phyloP scores from a whole-genome alignment of 2,888 invertebrate genomes.

The Anthophora plumipes region DNA sequence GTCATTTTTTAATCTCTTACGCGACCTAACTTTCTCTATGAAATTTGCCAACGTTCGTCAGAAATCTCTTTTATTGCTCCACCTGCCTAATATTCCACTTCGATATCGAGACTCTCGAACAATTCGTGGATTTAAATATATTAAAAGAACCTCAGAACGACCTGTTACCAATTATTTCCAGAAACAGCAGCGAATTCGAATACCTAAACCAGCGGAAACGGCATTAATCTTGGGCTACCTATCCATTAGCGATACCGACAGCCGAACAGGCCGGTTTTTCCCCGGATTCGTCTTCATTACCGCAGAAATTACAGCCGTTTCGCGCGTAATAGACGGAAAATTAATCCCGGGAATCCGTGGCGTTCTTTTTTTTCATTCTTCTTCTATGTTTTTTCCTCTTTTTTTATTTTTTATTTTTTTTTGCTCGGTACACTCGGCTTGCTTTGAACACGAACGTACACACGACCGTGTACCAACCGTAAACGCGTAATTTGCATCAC shows the following conservation, averaged over 20 bases:
- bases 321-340: conserved; percentile 60
- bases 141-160: neutral
- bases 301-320: conserved; percentile 49
- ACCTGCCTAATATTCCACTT: too few species aligned
- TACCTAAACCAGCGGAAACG: conserved; percentile 1
- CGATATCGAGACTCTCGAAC: too few species aligned
- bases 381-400: too few species aligned
- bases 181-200: neutral
- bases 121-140: neutral
- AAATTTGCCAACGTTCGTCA: too few species aligned
- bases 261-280: conserved; percentile 41
- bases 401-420: neutral
- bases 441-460: conserved; percentile 22
- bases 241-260: conserved; percentile 5
- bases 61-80: too few species aligned
- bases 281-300: conserved; percentile 51
- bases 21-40: too few species aligned
- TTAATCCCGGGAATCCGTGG: conserved; percentile 59
- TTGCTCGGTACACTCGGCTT: conserved; percentile 19
- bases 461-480: conserved; percentile 18
- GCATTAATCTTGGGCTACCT: conserved; percentile 10
- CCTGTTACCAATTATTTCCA: neutral
- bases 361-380: neutral
- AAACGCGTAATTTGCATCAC: conserved; percentile 73
- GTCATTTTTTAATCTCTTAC: conserved; percentile 3